Evolutionary conservation across 2,888 invertebrate genomes (phyloP).

Genomic region (Auanema freiburgensis): DNA sequence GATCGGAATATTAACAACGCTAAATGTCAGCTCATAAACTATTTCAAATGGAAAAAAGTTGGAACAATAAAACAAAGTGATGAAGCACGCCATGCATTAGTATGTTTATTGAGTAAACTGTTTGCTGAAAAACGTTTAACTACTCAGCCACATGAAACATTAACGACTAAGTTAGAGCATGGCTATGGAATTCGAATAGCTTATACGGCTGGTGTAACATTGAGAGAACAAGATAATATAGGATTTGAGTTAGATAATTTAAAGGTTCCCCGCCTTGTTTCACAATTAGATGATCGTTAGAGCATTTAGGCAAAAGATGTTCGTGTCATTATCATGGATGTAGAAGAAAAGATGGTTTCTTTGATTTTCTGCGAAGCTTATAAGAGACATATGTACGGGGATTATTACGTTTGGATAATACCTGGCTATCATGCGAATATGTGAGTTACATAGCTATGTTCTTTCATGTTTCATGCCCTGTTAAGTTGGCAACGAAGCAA

Average conservation of each 20-base stretch:
- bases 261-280: too few species aligned
- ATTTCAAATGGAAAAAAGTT: slow-evolving; percentile 95
- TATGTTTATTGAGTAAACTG: slow-evolving; percentile 61
- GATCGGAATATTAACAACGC: slow-evolving; percentile 58
- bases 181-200: slow-evolving; percentile 52
- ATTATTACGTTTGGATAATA: slow-evolving; percentile 91
- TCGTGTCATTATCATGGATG: slow-evolving; percentile 90
- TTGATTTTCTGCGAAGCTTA: slow-evolving; percentile 67
- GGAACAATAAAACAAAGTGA: slow-evolving; percentile 91
- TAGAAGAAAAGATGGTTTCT: slow-evolving; percentile 89
- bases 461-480: background rate
- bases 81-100: slow-evolving; percentile 87
- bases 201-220: slow-evolving; percentile 58
- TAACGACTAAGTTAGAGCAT: slow-evolving; percentile 59
- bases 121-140: background rate
- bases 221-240: slow-evolving; percentile 55
- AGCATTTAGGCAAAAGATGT: slow-evolving; percentile 77
- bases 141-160: slow-evolving; percentile 59
- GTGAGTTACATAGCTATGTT: slow-evolving; percentile 38
- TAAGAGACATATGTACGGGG: slow-evolving; percentile 75
- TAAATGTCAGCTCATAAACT: slow-evolving; percentile 77
- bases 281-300: too few species aligned
- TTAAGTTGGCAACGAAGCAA: slow-evolving; percentile 21
- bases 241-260: slow-evolving; percentile 52
- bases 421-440: slow-evolving; percentile 72